phyloP scores from a whole-genome alignment of 1,140 invertebrate genomes.

The Leptestheria dahalacensis region DNA sequence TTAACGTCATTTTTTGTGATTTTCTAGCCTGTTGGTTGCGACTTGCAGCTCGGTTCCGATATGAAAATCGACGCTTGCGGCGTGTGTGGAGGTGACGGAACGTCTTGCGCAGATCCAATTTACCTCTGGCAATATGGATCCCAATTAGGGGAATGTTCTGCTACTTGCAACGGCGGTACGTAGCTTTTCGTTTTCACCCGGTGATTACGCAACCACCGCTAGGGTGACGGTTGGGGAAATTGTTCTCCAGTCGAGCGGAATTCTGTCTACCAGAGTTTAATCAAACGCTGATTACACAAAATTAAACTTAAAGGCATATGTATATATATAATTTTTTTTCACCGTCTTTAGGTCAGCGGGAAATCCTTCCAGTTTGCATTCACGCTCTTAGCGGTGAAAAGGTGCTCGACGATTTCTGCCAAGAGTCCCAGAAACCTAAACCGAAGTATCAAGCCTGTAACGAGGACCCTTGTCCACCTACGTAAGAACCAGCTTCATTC shows the following conservation, averaged over 20 bases:
- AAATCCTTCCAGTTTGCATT: constrained; percentile 58
- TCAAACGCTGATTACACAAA: too few relatives aligned
- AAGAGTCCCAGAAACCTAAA: constrained; percentile 53
- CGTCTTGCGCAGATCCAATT: constrained; percentile 44
- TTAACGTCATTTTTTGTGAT: too few relatives aligned
- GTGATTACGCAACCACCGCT: too few relatives aligned
- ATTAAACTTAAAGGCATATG: neutral
- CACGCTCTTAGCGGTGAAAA: constrained; percentile 52
- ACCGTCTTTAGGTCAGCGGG: constrained; percentile 51
- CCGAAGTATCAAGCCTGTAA: constrained; percentile 63
- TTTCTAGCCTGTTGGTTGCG: constrained; percentile 70
- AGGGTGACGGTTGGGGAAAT: too few relatives aligned
- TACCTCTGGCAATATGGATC: constrained; percentile 13
- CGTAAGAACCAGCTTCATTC: constrained; percentile 43
- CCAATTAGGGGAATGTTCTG: constrained; percentile 49
- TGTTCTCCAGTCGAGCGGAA: too few relatives aligned
- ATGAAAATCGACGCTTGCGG: constrained; percentile 74
- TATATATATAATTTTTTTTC: constrained; percentile 17
- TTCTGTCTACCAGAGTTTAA: too few relatives aligned
- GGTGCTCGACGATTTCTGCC: constrained; percentile 61
- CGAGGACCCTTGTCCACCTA: constrained; percentile 65
- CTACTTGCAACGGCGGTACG: constrained; percentile 82
- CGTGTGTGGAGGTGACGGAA: constrained; percentile 76
- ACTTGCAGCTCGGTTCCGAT: constrained; percentile 66
- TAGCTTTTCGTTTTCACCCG: constrained; percentile 13